Conservation (phyloP, 2,113 vertebrate species). For the Charadrius vociferus region DNA sequence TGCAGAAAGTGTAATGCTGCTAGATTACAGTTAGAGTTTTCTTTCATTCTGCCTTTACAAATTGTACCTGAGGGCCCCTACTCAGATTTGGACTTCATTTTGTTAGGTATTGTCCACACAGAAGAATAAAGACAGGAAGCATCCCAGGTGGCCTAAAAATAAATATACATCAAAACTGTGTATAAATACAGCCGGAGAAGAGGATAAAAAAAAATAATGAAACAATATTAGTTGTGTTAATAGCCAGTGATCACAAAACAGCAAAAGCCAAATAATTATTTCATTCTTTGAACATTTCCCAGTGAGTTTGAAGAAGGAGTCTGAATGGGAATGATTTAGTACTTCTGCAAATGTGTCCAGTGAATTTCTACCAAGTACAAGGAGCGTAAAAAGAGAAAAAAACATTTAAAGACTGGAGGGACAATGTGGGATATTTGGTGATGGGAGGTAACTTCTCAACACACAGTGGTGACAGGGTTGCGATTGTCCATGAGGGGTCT, state of each 20-base stretch:
- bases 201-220: not conserved
- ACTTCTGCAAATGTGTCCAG: not conserved
- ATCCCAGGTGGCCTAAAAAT: not conserved
- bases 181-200: not conserved
- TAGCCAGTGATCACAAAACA: not conserved
- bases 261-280: not conserved
- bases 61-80: accelerated
- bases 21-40: not conserved
- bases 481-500: not conserved
- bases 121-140: not conserved
- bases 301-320: not conserved
- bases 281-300: not conserved
- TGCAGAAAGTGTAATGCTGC: too few species aligned
- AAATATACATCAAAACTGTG: not conserved
- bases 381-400: not conserved
- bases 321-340: not conserved
- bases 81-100: not conserved
- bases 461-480: not conserved
- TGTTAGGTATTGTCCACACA: not conserved
- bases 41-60: not conserved
- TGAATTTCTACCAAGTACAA: not conserved
- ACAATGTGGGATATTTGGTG: not conserved
- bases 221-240: not conserved
- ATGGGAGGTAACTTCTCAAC: not conserved
- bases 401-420: not conserved